phyloP scores from a whole-genome alignment of 1,140 invertebrate genomes.

The Andricus grossulariae region DNA sequence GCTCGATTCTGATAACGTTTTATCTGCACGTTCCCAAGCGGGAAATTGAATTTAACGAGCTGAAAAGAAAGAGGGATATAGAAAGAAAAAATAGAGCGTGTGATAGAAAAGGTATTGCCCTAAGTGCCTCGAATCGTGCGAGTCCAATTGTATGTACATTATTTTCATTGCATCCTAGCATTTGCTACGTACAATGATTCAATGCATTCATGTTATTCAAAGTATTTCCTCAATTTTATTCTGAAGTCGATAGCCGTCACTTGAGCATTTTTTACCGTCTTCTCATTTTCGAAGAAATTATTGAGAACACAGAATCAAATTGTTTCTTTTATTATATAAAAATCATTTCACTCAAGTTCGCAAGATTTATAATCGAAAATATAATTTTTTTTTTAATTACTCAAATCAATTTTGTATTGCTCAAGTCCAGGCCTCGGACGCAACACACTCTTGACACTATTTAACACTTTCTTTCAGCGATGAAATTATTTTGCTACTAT shows the following conservation, averaged over 20 bases:
- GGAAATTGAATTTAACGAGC: constrained; percentile 15
- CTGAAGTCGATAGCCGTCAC: background rate
- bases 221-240: background rate
- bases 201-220: background rate
- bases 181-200: background rate
- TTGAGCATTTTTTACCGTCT: background rate
- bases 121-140: constrained; percentile 1
- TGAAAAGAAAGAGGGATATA: constrained; percentile 10
- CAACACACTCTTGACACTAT: no score
- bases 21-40: constrained; percentile 24
- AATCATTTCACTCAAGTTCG: no score
- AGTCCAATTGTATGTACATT: background rate
- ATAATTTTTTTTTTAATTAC: no score
- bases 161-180: no score
- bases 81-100: background rate
- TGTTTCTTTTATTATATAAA: no score
- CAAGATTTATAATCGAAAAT: no score
- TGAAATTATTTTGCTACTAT: no score
- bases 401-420: no score
- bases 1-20: constrained; percentile 15
- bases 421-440: no score
- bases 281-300: background rate
- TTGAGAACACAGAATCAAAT: no score
- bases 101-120: background rate
- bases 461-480: no score